Conservation (phyloP, 2,113 vertebrate species). For the Scolopax mira region DNA sequence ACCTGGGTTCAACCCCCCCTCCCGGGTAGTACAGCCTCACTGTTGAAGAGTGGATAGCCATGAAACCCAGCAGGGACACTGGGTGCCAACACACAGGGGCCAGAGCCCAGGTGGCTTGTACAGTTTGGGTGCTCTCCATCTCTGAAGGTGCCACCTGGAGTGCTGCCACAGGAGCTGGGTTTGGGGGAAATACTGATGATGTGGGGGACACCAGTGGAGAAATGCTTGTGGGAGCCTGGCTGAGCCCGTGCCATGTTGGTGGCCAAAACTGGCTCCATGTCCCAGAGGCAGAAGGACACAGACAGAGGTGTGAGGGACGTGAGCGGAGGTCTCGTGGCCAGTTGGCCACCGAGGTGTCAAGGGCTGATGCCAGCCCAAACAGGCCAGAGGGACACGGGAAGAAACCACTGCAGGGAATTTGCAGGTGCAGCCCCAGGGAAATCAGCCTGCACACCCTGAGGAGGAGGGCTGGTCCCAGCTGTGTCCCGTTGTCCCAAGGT, state of each 20-base stretch:
- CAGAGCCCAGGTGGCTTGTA: not conserved
- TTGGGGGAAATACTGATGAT: not conserved
- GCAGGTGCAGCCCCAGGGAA: not conserved
- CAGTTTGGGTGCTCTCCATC: not conserved
- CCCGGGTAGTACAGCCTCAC: too few relatives aligned
- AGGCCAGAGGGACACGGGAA: not conserved
- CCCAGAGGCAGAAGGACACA: not conserved
- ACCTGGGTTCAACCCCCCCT: too few relatives aligned
- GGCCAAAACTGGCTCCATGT: not conserved
- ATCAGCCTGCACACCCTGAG: not conserved
- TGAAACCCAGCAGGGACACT: too few relatives aligned
- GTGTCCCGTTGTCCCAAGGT: not conserved
- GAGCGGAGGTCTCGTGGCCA: not conserved
- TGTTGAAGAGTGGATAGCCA: too few relatives aligned
- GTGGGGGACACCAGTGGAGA: not conserved
- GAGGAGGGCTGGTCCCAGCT: not conserved
- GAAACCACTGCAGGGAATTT: not conserved
- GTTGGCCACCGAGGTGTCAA: not conserved
- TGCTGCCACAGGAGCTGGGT: not conserved
- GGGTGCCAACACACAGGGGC: fast-evolving
- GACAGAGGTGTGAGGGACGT: not conserved
- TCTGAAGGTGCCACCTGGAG: fast-evolving
- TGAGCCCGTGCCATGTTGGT: not conserved
- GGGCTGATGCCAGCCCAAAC: not conserved
- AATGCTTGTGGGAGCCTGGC: not conserved